phyloP scores from a whole-genome alignment of 2,888 invertebrate genomes.

The Patella ulyssiponensis region DNA sequence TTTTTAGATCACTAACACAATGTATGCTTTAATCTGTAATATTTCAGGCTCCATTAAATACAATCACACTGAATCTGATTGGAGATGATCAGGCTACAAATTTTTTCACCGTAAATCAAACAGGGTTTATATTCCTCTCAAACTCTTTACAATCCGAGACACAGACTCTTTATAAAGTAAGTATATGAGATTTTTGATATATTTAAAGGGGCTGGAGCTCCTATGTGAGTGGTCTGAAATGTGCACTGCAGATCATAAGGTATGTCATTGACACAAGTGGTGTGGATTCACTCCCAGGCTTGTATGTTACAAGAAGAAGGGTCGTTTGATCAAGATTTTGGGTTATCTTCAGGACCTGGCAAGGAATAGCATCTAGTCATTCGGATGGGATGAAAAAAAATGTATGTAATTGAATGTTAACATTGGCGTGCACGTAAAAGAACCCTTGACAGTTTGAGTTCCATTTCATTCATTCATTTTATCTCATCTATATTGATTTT shows the following conservation, averaged over 20 bases:
- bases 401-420: too few species aligned
- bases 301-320: too few species aligned
- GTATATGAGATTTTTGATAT: constrained; percentile 19
- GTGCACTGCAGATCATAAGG: too few species aligned
- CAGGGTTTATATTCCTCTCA: constrained; percentile 52
- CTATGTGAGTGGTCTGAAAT: not conserved
- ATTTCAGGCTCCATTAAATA: constrained; percentile 49
- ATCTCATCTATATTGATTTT: not conserved
- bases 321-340: too few species aligned
- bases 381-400: too few species aligned
- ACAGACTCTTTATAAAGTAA: constrained; percentile 49
- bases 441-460: too few species aligned
- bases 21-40: not conserved
- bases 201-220: too few species aligned
- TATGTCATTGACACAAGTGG: too few species aligned
- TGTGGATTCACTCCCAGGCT: too few species aligned
- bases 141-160: constrained; percentile 50
- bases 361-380: too few species aligned
- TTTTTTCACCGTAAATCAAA: constrained; percentile 55
- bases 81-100: constrained; percentile 52
- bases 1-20: not conserved
- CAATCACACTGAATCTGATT: constrained; percentile 44
- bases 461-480: not conserved
- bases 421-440: too few species aligned
- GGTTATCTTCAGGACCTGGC: too few species aligned